Base-by-base conservation (phyloP, 2,888 invertebrate genomes). In the Drosophila paramelanica region DNA sequence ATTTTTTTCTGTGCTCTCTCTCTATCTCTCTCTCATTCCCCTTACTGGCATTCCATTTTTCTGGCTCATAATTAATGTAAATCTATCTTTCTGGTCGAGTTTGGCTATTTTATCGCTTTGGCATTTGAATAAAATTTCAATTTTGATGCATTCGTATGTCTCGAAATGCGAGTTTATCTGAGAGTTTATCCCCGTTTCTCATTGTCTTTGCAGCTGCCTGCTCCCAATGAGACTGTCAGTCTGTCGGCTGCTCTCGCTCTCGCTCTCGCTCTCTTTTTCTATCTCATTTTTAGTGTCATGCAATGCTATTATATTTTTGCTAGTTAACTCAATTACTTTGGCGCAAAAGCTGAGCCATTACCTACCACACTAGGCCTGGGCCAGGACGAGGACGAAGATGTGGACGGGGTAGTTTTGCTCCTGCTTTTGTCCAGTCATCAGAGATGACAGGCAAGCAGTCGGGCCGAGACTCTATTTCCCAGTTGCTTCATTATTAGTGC, bases 51-150 rank as follows among this genome's bases (percentile, higher is more conserved):
- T 5, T 41, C 46, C 41, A 23, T 36, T 8, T 38, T 41, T 49
- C 55, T 67, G 50, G 39, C 79, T 67, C 77, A 84, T 84, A 83
- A 84, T 79, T 87, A 81, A 83, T 83, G 84, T 79, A 81, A 84
- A 87, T 87, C 81, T 71, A 45, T 57, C 25, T 62, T 45, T 47
- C 31, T 71, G 36, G 42, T 62, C 68, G 59, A 65, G 46, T 64
- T 62, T 66, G 68, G 49, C 47, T 59, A 56, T 64, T 76, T 70
- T 71, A 74, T 61, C 58, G 60, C 57, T 52, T 25, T 23, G 61
- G n/a, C 64, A 80, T 83, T 86, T 82, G 81, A 76, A 82, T 82
- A 82, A 80, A 82, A 80, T 83, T 82, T 82, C 80, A 86, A 82
- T 82, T 76, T 80, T 78, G 73, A 67, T 73, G 85, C 85, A 81